Evolutionary conservation across 2,797 vertebrate genomes (phyloP), one percentile per base, ranked within the genome.

Genomic region (Neosilurus mollespiculum): DNA sequence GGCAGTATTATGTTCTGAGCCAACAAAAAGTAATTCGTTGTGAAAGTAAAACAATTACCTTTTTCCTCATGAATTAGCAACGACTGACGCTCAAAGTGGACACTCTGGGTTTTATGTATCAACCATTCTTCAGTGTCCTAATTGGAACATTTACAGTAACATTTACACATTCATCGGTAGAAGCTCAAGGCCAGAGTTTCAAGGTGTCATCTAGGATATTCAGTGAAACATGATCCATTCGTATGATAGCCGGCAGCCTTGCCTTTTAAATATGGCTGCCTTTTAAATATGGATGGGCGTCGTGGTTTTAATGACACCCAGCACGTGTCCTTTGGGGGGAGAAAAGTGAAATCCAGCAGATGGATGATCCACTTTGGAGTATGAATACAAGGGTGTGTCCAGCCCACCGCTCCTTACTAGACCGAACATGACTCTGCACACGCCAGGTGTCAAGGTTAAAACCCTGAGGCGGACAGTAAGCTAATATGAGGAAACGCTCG

Each of bases 251-350:
- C 78, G 51, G 86, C 84, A 54, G 80, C 43, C 80, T 88, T 85
- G 9, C 85, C 88, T 84, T 94, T 95, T 93, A 95, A 94, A 95
- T 92, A 94, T 94, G 91, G 79, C 88, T 83, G 9, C 85, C 89
- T 84, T 94, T 95, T 94, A 95, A 95, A 95, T 93, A 95, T 94
- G 91, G 90, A 94, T 94, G 93, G 93, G 93, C 93, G 87, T 94
- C 92, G 4, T 81, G 61, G 90, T 92, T 92, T 93, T 88, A 20
- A 85, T 93, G 92, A 92, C 91, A 89, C 86, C 84, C 88, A 0
- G 92, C 94, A 94, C 92, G 83, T 89, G 91, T 90, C 91, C 85
- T 80, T 90, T 85, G 37, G n/a, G 5, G 1, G 9, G 1, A 14
- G 12, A 22, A 24, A 87, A 90, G 88, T 89, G 91, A 93, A 93